Conservation (phyloP, 1,140 invertebrate species). For the Ips typographus region DNA sequence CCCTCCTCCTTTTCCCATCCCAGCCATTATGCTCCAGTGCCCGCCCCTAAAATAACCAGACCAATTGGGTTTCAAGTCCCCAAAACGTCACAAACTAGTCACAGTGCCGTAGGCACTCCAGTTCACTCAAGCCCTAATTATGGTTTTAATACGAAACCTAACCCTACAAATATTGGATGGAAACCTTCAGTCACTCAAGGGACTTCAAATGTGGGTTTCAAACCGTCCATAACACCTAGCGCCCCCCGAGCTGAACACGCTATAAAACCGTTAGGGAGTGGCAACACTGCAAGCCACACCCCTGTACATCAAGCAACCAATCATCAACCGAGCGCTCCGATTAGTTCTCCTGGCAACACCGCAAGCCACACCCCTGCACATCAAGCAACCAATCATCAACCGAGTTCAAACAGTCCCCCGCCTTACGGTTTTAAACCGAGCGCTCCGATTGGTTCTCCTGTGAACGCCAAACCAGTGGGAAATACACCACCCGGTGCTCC, state of each 20-base stretch:
- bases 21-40: no score
- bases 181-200: no score
- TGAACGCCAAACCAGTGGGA: slow-evolving; percentile 17
- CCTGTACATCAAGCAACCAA: neutral
- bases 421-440: slow-evolving; percentile 15
- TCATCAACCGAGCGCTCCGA: neutral
- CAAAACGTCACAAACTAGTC: no score
- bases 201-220: neutral
- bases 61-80: no score
- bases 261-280: slow-evolving; percentile 9
- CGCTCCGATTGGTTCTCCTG: slow-evolving; percentile 13
- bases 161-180: no score
- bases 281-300: neutral
- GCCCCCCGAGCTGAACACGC: slow-evolving; percentile 22
- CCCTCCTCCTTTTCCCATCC: no score
- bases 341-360: neutral
- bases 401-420: neutral
- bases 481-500: slow-evolving; percentile 26
- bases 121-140: no score
- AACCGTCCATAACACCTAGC: slow-evolving; percentile 12
- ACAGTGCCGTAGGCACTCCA: no score
- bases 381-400: neutral
- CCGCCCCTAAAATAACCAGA: no score
- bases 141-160: no score
- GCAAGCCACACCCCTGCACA: neutral